Percentiles rank a stretch among this genome's conserved stretches.
Conservation (phyloP, 1,140 invertebrate species). For the Microplitis mediator region DNA sequence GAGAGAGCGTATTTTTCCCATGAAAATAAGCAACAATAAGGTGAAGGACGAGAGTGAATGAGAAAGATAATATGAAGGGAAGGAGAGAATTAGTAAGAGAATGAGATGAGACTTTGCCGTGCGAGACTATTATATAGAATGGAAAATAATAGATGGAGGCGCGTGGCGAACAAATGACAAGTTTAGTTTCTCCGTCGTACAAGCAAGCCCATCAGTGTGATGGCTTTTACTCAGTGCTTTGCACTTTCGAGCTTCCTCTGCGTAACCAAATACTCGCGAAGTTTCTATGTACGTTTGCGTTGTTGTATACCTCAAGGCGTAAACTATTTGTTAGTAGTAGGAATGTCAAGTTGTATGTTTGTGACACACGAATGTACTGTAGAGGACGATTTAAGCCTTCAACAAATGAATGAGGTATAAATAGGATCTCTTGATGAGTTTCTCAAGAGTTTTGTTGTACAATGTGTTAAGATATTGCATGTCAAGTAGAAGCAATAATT, state of each 20-base stretch:
- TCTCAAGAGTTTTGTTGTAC: neutral
- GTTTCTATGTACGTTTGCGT: neutral
- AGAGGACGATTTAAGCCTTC: neutral
- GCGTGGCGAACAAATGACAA: conserved; percentile 14
- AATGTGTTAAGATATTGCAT: neutral
- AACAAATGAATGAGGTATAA: conserved; percentile 1
- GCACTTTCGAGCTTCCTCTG: conserved; percentile 2
- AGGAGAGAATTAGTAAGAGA: neutral
- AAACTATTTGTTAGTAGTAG: neutral
- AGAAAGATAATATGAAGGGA: too few relatives aligned
- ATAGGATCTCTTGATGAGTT: conserved; percentile 11
- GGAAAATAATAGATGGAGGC: conserved; percentile 12
- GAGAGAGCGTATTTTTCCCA: neutral
- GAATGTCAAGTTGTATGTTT: neutral
- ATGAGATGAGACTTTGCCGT: neutral
- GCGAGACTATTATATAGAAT: neutral
- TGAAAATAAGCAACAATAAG: neutral
- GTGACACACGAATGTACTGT: neutral
- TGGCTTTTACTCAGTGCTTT: conserved; percentile 45
- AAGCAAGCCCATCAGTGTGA: conserved; percentile 43
- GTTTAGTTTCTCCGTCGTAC: neutral
- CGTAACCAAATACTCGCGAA: neutral
- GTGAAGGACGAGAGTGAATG: neutral
- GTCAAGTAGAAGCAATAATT: neutral
- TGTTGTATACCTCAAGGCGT: neutral